Evolutionary conservation across 1,140 invertebrate genomes (phyloP), one percentile per base, ranked within the genome.

Genomic region (Aphaenogaster floridana): DNA sequence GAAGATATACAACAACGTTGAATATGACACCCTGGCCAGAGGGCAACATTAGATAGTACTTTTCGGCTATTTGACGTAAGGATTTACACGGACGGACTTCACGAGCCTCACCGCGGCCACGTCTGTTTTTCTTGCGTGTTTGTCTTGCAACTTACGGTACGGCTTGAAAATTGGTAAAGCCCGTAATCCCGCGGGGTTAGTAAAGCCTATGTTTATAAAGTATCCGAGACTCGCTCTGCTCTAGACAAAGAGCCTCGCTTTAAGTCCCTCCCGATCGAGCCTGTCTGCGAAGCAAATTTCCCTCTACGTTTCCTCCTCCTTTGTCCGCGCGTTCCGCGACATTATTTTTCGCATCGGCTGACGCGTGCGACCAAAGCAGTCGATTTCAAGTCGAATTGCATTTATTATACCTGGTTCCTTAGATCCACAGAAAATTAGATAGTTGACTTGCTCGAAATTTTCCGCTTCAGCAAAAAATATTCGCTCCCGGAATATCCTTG

Each of bases 171-270:
- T 84, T 84, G 80, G 42, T 61, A 48, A 84, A 74, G 69, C 79
- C 64, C 36, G 50, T 81, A 81, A 81, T 81, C 79, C 79, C 79
- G 64, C 64, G 64, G 64, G 79, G 36, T 81, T 69, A 69, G 64
- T 64, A 71, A 57, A 81, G 79, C 79, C 79, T 81, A 81, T 81
- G 79, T 81, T 81, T 81, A 81, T 81, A 81, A 81, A 81, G 79
- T 81, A 81, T 81, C 79, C 64, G 50, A 71, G 64, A 54, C 48
- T 79, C 61, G 45, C 61, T 79, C 76, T 39, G 15, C 48, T 79
- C 64, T 69, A 81, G 79, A 81, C 79, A 71, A 81, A 81, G 79
- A 81, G 71, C 79, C 64, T 81, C 79, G 36, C 54, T 81, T 79
- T 57, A 69, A 81, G 79, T 81, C 79, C 64, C 79, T 81, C 36